phyloP scores from a whole-genome alignment of 2,113 vertebrate species.

The Sula dactylatra region DNA sequence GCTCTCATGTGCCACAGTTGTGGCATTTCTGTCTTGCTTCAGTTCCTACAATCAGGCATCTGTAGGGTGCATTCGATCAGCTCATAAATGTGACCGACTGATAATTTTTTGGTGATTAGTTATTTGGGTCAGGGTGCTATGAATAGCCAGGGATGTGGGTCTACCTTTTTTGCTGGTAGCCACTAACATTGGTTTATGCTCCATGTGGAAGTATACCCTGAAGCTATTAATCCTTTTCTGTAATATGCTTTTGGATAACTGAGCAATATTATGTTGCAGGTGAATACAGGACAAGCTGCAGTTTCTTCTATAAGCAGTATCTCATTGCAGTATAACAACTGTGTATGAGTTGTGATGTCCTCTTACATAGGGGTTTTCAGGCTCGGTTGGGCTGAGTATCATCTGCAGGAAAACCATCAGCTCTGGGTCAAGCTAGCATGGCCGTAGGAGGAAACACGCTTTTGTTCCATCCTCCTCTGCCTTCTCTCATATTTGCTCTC shows the following conservation, averaged over 20 bases:
- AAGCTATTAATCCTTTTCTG: neutral
- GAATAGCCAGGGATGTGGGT: neutral
- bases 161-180: neutral
- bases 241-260: neutral
- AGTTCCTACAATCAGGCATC: neutral
- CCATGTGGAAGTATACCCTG: neutral
- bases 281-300: neutral
- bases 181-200: neutral
- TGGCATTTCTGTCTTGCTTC: neutral
- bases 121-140: neutral
- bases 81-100: neutral
- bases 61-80: neutral
- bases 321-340: neutral
- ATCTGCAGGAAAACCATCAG: neutral
- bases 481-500: neutral
- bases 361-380: neutral
- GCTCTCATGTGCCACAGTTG: neutral
- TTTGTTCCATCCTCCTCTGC: neutral
- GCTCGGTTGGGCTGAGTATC: neutral
- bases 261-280: neutral
- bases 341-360: neutral
- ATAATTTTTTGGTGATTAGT: neutral
- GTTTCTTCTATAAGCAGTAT: neutral
- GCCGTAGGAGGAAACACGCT: neutral
- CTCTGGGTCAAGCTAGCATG: neutral